Base-by-base conservation (phyloP, 2,888 invertebrate genomes). In the Polyommatus icarus region DNA sequence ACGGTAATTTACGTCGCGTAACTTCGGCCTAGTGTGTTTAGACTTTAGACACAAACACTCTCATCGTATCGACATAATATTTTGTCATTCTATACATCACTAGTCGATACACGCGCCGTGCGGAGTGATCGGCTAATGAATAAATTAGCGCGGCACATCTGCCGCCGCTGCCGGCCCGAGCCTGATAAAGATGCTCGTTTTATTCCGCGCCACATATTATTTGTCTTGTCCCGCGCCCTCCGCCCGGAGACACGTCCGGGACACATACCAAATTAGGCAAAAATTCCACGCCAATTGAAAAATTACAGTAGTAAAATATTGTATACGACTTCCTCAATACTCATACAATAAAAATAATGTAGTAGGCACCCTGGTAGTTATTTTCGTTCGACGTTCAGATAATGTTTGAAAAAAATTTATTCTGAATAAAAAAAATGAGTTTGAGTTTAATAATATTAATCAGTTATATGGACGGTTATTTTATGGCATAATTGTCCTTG, bases 121-220 rank as follows among this genome's bases (percentile, higher is more conserved):
- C 50, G 50, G 4, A 54, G 24, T 54, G 50, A 54, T 73, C 73
- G 73, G 29, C 75, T 75, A 75, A 75, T 75, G 50, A 75, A 75
- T 75, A 54, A 54, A 75, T 75, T 75, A 75, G 75, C 46, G 75
- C 20, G 29, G 15, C 50, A 7, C 50, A 75, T 73, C 46, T 46
- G 46, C 24, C 46, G 20, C 29, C 29, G 1, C 29, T 29, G 29
- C 32, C 32, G 32, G 24, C 46, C 50, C 18, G 73, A 73, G 73
- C 36, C 72, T 40, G 73, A 73, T 40, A 73, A 73, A 73, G 73
- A 29, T 67, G 67, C 29, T 67, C 67, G 67, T 67, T 32, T 61
- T 67, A 67, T 32, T 29, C 29, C 29, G 6, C 29, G 29, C 29
- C 67, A 67, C 67, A 67, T 67, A 32, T 67, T 5, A 29, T 32